phyloP scores from a whole-genome alignment of 2,113 vertebrate species.

The Mirounga angustirostris region DNA sequence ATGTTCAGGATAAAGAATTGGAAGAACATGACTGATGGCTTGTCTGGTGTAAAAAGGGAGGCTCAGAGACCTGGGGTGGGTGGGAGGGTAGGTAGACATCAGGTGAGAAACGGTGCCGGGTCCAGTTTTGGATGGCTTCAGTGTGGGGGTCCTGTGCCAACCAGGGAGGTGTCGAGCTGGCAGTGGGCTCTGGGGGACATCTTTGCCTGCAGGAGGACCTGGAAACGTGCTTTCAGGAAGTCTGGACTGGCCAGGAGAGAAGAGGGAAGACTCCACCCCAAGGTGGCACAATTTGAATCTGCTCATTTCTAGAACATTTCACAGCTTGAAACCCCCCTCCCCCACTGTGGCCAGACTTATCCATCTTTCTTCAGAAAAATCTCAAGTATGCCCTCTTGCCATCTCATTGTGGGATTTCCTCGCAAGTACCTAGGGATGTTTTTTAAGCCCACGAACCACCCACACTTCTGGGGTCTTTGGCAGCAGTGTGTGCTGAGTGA shows the following conservation, averaged over 20 bases:
- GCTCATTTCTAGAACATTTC: neutral
- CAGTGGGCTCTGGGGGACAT: neutral
- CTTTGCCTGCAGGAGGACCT: neutral
- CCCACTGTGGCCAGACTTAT: neutral
- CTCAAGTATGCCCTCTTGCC: neutral
- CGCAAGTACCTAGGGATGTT: neutral
- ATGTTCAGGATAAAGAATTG: neutral
- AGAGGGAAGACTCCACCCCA: neutral
- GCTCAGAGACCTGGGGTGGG: neutral
- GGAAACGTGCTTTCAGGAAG: neutral
- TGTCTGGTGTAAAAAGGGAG: neutral
- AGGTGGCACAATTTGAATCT: neutral
- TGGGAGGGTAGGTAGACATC: neutral
- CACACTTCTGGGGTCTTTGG: neutral
- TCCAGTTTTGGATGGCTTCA: neutral
- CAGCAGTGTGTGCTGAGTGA: neutral
- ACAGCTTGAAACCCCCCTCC: neutral
- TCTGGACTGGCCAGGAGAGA: neutral
- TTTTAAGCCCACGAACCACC: neutral
- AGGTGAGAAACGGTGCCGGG: neutral
- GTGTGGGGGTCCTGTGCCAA: neutral
- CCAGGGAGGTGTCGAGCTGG: neutral
- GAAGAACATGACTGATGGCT: neutral
- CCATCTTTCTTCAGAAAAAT: slow-evolving; percentile 17
- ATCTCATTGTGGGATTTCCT: slow-evolving; percentile 38